Base-by-base conservation (phyloP, 2,888 invertebrate genomes). In the Drosophila setosimentum region DNA sequence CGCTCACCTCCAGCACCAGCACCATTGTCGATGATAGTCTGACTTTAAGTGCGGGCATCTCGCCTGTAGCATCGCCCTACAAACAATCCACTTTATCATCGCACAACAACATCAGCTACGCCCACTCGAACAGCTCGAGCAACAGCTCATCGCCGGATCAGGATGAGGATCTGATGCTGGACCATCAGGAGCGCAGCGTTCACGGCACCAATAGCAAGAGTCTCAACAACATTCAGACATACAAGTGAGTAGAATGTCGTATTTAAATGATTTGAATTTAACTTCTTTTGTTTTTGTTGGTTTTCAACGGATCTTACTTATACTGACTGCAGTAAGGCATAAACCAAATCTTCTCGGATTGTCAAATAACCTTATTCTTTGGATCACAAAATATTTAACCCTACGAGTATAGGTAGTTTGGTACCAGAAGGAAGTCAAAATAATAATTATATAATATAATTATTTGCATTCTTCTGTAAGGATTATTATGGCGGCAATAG, bases 161-260 rank as follows among this genome's bases (percentile, higher is more conserved):
- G 68, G 92, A 93, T 8, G 84, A 84, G 27, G 92, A 93, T 62
- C 78, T 88, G 24, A 87, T 92, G 78, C 74, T 91, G 61, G 91
- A 92, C 45, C 89, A 91, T 65, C 89, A 85, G 58, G 83, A 91
- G 63, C 76, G 81, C 10, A 85, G 84, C 8, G 78, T 83, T 4
- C 80, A 86, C 33, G 84, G 76, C 70, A 79, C 79, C 54, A 91
- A 91, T 60, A 92, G 93, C 53, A 93, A 92, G 77, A 89, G 91
- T 65, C 84, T 93, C 33, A 92, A 87, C 58, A 93, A 92, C 75
- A 91, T 93, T 74, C 93, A 93, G 87, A 93, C 93, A 42, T 93
- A 93, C 84, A 92, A 91, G 91, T 92, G 48, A 83, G 78, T 69
- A 8, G 1, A 0, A 30, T 3, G 32, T 16, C 8, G 1, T 24